Percentiles rank a stretch among this genome's conserved stretches.
Evolutionary conservation across 2,113 vertebrate species (phyloP).

Genomic region (Elephantulus edwardii): DNA sequence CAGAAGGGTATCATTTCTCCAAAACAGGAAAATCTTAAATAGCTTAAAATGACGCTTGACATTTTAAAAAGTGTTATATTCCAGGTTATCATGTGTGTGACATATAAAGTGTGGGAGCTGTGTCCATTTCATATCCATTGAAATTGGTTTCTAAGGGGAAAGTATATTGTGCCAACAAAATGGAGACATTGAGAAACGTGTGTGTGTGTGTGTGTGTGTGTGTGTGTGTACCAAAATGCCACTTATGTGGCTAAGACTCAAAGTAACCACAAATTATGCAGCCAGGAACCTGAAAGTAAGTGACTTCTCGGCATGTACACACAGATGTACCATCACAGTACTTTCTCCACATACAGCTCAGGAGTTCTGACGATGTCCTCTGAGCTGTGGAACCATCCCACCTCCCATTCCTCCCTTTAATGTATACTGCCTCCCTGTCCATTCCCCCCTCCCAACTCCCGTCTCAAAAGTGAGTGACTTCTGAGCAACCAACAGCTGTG

Average conservation of each 20-base stretch:
- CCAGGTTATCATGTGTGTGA: background rate
- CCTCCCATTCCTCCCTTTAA: too few relatives aligned
- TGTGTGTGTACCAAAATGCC: background rate
- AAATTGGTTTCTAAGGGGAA: background rate
- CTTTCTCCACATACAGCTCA: too few relatives aligned
- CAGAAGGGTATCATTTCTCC: background rate
- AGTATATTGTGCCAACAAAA: background rate
- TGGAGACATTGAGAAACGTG: background rate
- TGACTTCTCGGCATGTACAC: background rate
- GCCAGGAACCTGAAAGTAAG: background rate
- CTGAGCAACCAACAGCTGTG: background rate
- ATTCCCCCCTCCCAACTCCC: too few relatives aligned
- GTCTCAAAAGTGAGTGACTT: too few relatives aligned
- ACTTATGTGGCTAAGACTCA: background rate
- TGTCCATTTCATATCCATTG: background rate
- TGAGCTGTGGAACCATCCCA: too few relatives aligned
- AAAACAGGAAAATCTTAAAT: background rate
- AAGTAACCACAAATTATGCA: background rate
- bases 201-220: background rate
- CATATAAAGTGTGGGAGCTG: too few relatives aligned
- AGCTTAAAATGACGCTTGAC: background rate
- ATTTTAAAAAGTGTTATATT: background rate
- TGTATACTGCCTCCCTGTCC: too few relatives aligned
- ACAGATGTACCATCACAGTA: background rate
- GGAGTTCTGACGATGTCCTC: too few relatives aligned